phyloP scores from a whole-genome alignment of 2,797 vertebrate species.

The Malacoctenus gilli region DNA sequence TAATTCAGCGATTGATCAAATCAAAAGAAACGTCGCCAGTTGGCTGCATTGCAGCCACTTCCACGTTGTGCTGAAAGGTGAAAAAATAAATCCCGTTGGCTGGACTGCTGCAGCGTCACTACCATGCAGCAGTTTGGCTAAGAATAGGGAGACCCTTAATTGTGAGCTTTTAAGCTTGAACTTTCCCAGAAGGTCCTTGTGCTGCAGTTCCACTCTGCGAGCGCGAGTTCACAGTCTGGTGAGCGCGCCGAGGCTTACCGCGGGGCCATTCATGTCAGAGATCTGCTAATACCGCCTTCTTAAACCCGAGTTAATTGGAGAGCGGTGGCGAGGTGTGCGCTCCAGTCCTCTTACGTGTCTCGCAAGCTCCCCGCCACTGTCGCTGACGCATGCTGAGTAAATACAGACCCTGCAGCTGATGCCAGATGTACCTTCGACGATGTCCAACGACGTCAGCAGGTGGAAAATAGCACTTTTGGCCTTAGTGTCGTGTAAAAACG shows the following conservation, averaged over 20 bases:
- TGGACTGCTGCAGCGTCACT: slow-evolving; percentile 37
- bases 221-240: slow-evolving; percentile 3
- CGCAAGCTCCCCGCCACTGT: slow-evolving; percentile 8
- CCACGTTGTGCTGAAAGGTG: background rate
- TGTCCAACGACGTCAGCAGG: background rate
- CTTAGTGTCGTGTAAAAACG: too few relatives aligned
- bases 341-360: slow-evolving; percentile 52
- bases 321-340: slow-evolving; percentile 29
- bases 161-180: slow-evolving; percentile 60
- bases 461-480: too few relatives aligned
- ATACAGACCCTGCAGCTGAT: slow-evolving; percentile 5
- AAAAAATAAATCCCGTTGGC: background rate
- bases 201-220: background rate
- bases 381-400: slow-evolving; percentile 44
- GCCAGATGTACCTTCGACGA: too few relatives aligned
- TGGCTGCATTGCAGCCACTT: background rate
- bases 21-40: too few relatives aligned
- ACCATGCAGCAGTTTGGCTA: slow-evolving; percentile 25
- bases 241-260: slow-evolving; percentile 41
- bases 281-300: slow-evolving; percentile 50
- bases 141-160: slow-evolving; percentile 60
- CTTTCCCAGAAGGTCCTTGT: slow-evolving; percentile 53
- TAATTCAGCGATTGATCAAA: too few relatives aligned
- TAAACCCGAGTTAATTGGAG: slow-evolving; percentile 63
- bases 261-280: slow-evolving; percentile 45